Evolutionary conservation across 2,888 invertebrate species (phyloP).

Genomic region (Lamellibrachia satsuma): DNA sequence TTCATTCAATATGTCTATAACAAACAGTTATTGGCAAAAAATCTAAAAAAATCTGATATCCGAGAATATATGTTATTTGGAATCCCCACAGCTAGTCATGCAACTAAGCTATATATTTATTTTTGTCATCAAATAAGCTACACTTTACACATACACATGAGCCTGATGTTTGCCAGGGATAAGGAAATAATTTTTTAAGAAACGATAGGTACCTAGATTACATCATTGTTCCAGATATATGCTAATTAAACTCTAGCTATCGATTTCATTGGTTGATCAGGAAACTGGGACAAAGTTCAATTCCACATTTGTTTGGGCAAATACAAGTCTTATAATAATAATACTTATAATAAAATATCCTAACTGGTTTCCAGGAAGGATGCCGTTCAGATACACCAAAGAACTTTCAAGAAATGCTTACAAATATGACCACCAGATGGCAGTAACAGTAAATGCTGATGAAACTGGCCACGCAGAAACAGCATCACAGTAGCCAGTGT

Average conservation of each 20-base stretch:
- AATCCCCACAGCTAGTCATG: not conserved
- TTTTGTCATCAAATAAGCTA: not conserved
- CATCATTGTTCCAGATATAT: too few species aligned
- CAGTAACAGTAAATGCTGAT: not conserved
- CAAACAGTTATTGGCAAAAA: too few species aligned
- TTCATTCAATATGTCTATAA: too few species aligned
- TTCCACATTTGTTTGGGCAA: not conserved
- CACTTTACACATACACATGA: not conserved
- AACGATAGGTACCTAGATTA: too few species aligned
- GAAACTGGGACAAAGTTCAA: not conserved
- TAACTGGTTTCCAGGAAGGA: not conserved
- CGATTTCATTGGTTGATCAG: not conserved
- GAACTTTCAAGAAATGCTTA: too few species aligned
- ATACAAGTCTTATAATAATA: not conserved
- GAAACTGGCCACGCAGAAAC: too few species aligned
- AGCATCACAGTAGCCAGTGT: too few species aligned
- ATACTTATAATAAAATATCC: not conserved
- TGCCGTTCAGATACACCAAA: too few species aligned
- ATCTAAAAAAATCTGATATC: too few species aligned
- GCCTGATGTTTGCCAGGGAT: not conserved
- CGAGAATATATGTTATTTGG: not conserved
- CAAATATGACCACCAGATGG: not conserved
- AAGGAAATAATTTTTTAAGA: not conserved
- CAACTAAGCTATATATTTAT: not conserved
- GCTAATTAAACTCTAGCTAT: not conserved